These are phyloP conservation scores for Neotoxoptera formosana DNA, from an alignment of 1,140 invertebrate genomes.

Conservation along the genomic window DNA sequence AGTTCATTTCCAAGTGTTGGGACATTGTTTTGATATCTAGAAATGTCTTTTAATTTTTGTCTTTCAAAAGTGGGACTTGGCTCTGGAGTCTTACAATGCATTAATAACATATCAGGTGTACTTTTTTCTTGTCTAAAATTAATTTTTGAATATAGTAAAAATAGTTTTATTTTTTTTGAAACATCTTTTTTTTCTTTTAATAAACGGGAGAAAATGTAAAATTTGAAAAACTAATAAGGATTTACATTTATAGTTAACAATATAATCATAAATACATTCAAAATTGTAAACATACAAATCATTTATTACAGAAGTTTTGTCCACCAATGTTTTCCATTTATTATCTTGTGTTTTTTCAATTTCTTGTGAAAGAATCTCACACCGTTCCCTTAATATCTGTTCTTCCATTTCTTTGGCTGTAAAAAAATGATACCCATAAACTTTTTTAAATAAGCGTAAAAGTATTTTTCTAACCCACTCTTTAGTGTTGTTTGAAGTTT, in stretches of 20 bases:
- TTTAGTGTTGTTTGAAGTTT: conserved; percentile 61
- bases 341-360: conserved; percentile 58
- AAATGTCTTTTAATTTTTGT: background rate
- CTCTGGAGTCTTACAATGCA: conserved; percentile 21
- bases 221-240: background rate
- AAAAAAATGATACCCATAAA: conserved; percentile 37
- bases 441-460: background rate
- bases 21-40: conserved; percentile 12
- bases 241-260: background rate
- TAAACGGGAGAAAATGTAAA: background rate
- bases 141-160: background rate
- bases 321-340: conserved; percentile 59
- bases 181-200: background rate
- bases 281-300: background rate
- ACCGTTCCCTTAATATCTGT: conserved; percentile 60
- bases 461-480: conserved; percentile 56
- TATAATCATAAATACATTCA: background rate
- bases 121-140: conserved; percentile 14
- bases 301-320: conserved; percentile 60
- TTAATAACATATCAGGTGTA: background rate
- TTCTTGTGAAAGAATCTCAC: conserved; percentile 60
- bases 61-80: conserved; percentile 37
- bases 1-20: conserved; percentile 49
- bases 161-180: background rate
- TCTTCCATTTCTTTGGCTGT: conserved; percentile 61